These are phyloP conservation scores for Drosophila mayaguana DNA, from an alignment of 2,888 invertebrate species.

Conservation along the genomic window DNA sequence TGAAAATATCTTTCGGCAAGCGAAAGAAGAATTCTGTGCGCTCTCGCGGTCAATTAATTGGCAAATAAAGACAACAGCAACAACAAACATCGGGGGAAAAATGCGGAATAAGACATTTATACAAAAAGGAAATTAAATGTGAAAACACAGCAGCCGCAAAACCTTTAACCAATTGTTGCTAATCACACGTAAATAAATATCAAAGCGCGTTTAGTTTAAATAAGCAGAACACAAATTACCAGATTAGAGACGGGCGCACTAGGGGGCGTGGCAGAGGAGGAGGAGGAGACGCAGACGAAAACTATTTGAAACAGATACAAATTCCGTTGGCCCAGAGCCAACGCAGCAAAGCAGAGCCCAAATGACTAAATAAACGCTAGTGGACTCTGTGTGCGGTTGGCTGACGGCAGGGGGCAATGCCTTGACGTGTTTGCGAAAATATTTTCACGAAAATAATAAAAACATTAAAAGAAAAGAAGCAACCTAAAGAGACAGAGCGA, in stretches of 20 bases:
- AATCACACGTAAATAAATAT: slow-evolving; percentile 71
- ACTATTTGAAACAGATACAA: slow-evolving; percentile 75
- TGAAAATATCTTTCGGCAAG: slow-evolving; percentile 46
- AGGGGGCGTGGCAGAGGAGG: neutral
- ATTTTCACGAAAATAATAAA: slow-evolving; percentile 62
- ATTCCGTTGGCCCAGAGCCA: slow-evolving; percentile 66
- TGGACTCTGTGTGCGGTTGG: neutral
- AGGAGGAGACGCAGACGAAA: slow-evolving; percentile 12
- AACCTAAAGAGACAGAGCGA: neutral
- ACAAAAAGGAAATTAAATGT: slow-evolving; percentile 18
- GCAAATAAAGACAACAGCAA: slow-evolving; percentile 9
- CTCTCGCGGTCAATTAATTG: slow-evolving; percentile 43
- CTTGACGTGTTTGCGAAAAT: slow-evolving; percentile 74
- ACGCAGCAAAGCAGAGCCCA: slow-evolving; percentile 22
- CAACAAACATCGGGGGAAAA: slow-evolving; percentile 1
- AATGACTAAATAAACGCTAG: slow-evolving; percentile 27
- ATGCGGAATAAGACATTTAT: slow-evolving; percentile 4
- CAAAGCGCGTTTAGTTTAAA: slow-evolving; percentile 60
- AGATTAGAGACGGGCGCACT: neutral
- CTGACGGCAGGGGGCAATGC: slow-evolving; percentile 12
- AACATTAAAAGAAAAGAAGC: slow-evolving; percentile 39
- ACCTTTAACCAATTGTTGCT: slow-evolving; percentile 54
- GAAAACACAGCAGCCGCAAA: slow-evolving; percentile 30
- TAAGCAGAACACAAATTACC: slow-evolving; percentile 42
- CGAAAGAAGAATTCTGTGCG: slow-evolving; percentile 2